These are phyloP conservation scores for Atrina japonica DNA, from an alignment of 2,888 invertebrate genomes.

Conservation along the genomic window DNA sequence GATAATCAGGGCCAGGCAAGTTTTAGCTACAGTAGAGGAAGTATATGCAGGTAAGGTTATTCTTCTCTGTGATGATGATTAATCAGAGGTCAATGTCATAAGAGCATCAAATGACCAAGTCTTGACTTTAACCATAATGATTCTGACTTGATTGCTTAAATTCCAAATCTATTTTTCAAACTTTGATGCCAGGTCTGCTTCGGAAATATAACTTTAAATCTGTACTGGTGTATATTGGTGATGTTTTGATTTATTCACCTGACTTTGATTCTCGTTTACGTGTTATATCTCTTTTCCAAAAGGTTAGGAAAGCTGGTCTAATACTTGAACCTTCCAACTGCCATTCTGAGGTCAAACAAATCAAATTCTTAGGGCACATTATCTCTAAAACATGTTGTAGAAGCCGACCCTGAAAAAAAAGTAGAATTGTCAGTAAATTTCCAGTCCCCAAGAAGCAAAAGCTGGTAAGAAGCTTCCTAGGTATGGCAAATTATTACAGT, in stretches of 20 bases:
- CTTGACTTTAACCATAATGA: slow-evolving; percentile 29
- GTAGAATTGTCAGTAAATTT: slow-evolving; percentile 39
- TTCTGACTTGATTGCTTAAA: slow-evolving; percentile 32
- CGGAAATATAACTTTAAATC: slow-evolving; percentile 48
- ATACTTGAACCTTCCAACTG: slow-evolving; percentile 48
- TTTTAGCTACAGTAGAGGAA: slow-evolving; percentile 17
- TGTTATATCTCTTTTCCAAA: slow-evolving; percentile 40
- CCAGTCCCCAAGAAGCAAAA: slow-evolving; percentile 43
- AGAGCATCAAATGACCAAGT: slow-evolving; percentile 1
- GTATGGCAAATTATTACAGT: slow-evolving; percentile 50
- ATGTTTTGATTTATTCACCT: slow-evolving; percentile 44
- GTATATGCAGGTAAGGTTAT: neutral
- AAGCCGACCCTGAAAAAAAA: slow-evolving; percentile 36
- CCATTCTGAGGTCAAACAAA: slow-evolving; percentile 36
- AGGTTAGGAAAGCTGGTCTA: slow-evolving; percentile 42
- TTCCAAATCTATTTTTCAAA: slow-evolving; percentile 44
- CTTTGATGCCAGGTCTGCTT: slow-evolving; percentile 45
- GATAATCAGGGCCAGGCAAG: slow-evolving; percentile 1
- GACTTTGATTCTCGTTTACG: slow-evolving; percentile 41
- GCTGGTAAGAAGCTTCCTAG: slow-evolving; percentile 45
- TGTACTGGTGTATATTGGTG: slow-evolving; percentile 48
- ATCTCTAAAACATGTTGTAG: slow-evolving; percentile 38
- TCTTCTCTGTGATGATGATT: neutral
- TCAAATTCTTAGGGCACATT: slow-evolving; percentile 47
- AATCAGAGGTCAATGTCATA: neutral